Evolutionary conservation across 2,113 vertebrate genomes (phyloP).

Genomic region (Ceyx melanurus): DNA sequence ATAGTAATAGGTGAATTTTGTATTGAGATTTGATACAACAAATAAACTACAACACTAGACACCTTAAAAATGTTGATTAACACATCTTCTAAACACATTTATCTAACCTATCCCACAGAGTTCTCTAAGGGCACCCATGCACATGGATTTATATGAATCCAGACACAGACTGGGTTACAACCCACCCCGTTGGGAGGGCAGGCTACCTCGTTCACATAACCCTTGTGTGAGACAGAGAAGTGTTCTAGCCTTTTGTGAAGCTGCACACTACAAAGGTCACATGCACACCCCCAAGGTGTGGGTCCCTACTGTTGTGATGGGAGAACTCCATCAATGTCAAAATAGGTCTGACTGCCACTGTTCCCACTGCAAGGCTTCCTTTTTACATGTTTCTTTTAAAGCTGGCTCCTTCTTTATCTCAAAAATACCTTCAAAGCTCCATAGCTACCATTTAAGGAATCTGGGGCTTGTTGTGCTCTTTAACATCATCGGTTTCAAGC

Average conservation of each 20-base stretch:
- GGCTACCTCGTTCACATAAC: not conserved
- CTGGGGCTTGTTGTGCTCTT: not conserved
- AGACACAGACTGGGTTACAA: not conserved
- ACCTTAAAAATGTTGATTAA: not conserved
- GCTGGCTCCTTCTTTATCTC: not conserved
- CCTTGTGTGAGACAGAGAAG: not conserved
- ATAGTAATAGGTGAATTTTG: not conserved
- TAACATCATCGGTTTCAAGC: not conserved
- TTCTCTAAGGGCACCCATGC: not conserved
- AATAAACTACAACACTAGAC: not conserved
- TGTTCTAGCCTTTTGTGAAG: not conserved
- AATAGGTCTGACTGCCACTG: fast-evolving
- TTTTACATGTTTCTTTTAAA: not conserved
- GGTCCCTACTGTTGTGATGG: not conserved
- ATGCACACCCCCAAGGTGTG: fast-evolving
- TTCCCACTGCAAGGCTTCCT: not conserved
- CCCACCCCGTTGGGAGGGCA: not conserved
- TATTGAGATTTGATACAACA: not conserved
- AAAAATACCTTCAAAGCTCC: not conserved
- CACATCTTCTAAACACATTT: not conserved
- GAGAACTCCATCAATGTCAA: not conserved
- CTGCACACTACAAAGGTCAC: fast-evolving
- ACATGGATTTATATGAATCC: fast-evolving
- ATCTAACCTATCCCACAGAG: not conserved
- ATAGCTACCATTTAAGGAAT: not conserved